Base-by-base conservation (phyloP, 2,888 invertebrate genomes). In the Marasmarcha lunaedactyla region DNA sequence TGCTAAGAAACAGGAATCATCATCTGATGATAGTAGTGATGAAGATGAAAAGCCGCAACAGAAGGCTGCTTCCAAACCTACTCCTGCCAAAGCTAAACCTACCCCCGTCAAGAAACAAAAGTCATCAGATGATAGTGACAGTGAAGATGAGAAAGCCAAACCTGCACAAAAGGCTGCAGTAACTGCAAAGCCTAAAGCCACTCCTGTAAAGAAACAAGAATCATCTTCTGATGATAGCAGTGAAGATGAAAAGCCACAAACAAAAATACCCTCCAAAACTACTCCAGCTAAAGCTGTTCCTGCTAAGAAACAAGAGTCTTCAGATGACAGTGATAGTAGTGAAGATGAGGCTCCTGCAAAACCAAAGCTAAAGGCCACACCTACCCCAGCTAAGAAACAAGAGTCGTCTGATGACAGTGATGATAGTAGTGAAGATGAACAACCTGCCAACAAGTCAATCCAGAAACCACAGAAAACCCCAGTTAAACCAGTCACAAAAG, bases 271-370 rank as follows among this genome's bases (percentile, higher is more conserved):
- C 42, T 36, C 52, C 30, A 58, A 43, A 13, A 52, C 52, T 39
- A 42, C 45, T 35, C 37, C 40, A 26, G 37, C 40, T n/a, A 47
- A 46, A 38, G 36, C 46, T 37, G 41, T 42, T 34, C 37, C 47
- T 33, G 38, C 48, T 35, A 59, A 63, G 42, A 55, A 60, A 27
- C 41, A 50, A 46, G 50, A 63, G 42, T 69, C 71, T 33, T 71
- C 72, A 36, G 59, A 59, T 35, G 74, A 73, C 27, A 66, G 62
- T 47, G 69, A 70, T 42, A 74, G 73, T n/a, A 68, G 66, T 54
- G 72, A 71, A 39, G 74, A 77, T 40, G 67, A 69, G 25, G 43
- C 50, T 30, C 44, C 47, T 35, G 38, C 49, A 0, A 61, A 66
- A 61, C 42, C 58, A 51, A 20, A 20, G 7, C 20, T 7, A 20